A percentile compares a stretch with the other conserved stretches of the same genome.
phyloP scores from a whole-genome alignment of 2,797 vertebrate genomes.

The Chelon labrosus region DNA sequence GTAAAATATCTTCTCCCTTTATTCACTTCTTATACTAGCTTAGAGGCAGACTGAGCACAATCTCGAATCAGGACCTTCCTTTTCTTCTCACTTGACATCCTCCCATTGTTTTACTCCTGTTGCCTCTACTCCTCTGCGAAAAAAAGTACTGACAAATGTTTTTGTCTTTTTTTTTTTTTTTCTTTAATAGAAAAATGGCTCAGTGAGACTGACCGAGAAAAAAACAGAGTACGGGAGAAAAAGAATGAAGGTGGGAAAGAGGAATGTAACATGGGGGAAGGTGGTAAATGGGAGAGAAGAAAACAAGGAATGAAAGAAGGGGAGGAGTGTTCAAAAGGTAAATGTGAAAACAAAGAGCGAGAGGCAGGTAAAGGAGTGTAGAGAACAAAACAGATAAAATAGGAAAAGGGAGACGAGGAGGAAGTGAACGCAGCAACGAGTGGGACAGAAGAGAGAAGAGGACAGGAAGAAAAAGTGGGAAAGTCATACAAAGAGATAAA shows the following conservation, averaged over 20 bases:
- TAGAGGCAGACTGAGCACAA: not conserved
- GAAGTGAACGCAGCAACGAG: too few species aligned
- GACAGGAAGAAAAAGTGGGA: not conserved
- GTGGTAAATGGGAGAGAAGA: too few species aligned
- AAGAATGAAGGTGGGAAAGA: not conserved
- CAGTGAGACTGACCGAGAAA: not conserved
- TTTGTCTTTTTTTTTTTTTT: not conserved
- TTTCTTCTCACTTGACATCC: constrained; percentile 5
- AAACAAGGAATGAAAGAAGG: not conserved
- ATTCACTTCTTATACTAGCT: not conserved
- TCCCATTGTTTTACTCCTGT: constrained; percentile 16
- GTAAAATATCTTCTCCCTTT: not conserved
- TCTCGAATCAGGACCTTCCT: constrained; percentile 9
- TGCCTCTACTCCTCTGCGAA: constrained; percentile 1
- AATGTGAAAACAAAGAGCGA: not conserved
- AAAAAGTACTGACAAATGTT: constrained; percentile 8
- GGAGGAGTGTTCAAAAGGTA: not conserved
- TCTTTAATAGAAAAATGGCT: not conserved
- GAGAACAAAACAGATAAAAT: not conserved
- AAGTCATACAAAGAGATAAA: not conserved
- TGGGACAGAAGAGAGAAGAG: too few species aligned
- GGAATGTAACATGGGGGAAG: too few species aligned
- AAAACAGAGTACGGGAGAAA: rapidly evolving
- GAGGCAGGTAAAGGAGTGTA: not conserved
- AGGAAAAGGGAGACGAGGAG: too few species aligned